Evolutionary conservation across 2,113 vertebrate genomes (phyloP).

Genomic region (Tetrax tetrax): DNA sequence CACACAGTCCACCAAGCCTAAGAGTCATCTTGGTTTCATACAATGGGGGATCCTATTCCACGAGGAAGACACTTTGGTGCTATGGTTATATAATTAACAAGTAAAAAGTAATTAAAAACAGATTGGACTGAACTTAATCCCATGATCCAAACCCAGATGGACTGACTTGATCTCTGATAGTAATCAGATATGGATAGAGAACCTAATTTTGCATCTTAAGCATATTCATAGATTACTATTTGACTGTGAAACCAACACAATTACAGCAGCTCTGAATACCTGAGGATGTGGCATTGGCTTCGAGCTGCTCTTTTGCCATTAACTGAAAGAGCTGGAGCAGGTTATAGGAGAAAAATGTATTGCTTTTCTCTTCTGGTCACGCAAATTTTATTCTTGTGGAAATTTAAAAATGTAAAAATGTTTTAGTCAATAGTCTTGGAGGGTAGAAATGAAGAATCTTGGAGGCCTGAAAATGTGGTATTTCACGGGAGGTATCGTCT

Average conservation of each 20-base stretch:
- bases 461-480: background rate
- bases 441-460: background rate
- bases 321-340: background rate
- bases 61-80: background rate
- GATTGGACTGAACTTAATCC: background rate
- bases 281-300: background rate
- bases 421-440: background rate
- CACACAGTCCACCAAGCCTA: rapidly evolving
- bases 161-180: background rate
- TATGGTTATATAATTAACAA: background rate
- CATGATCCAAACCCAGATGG: background rate
- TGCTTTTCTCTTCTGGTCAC: background rate
- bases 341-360: background rate
- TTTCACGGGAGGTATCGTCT: background rate
- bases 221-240: background rate
- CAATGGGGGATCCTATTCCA: background rate
- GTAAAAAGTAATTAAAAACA: background rate
- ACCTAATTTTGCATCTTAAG: background rate
- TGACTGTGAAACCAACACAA: background rate
- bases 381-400: background rate
- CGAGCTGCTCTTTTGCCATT: background rate
- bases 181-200: background rate
- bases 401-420: background rate
- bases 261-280: background rate
- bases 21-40: background rate